Conservation (phyloP, 2,113 vertebrate genomes). For the Pholis gunnellus region DNA sequence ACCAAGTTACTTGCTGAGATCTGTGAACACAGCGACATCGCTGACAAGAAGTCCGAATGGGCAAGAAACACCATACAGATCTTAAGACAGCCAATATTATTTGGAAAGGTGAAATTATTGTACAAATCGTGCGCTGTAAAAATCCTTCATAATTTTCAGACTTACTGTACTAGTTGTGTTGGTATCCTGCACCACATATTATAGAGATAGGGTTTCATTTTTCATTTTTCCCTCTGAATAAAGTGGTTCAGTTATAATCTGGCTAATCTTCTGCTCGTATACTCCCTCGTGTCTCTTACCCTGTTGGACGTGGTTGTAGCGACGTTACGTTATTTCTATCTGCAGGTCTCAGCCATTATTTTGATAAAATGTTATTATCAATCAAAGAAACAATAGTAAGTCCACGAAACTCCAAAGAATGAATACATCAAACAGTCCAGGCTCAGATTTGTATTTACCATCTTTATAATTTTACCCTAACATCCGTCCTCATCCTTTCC, state of each 20-base stretch:
- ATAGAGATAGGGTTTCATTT: neutral
- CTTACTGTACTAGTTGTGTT: no score
- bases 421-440: neutral
- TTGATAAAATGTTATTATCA: neutral
- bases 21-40: neutral
- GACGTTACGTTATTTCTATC: neutral
- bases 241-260: neutral
- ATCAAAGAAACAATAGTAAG: neutral
- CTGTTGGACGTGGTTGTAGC: neutral
- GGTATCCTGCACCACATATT: neutral
- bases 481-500: neutral
- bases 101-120: neutral
- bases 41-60: neutral
- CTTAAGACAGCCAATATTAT: neutral
- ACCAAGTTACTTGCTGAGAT: neutral
- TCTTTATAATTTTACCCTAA: conserved; percentile 13
- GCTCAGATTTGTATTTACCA: conserved; percentile 1
- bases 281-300: neutral
- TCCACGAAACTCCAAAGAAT: neutral
- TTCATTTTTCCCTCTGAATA: neutral
- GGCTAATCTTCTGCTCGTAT: neutral
- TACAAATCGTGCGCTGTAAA: neutral
- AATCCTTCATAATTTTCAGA: neutral
- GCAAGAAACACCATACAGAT: neutral
- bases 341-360: neutral